Conservation (phyloP, 2,113 vertebrate species). For the Rhea americana region DNA sequence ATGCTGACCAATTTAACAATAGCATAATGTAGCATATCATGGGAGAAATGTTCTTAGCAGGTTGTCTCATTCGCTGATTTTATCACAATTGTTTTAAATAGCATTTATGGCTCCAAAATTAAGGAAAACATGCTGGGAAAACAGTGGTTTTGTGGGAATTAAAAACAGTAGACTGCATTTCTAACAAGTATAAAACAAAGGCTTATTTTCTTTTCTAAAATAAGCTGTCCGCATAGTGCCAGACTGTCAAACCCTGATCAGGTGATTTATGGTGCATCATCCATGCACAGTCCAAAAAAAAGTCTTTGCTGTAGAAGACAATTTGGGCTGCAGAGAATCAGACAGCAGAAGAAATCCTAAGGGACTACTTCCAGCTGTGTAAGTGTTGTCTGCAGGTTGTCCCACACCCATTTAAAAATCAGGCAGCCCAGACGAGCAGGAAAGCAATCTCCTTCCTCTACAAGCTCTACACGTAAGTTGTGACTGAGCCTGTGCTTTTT, state of each 20-base stretch:
- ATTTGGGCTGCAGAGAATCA: background rate
- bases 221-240: background rate
- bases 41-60: background rate
- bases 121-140: background rate
- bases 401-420: background rate
- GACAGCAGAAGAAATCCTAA: background rate
- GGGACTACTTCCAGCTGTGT: background rate
- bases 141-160: background rate
- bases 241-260: background rate
- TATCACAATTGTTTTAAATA: background rate
- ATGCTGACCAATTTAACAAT: background rate
- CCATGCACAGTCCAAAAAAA: background rate
- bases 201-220: background rate
- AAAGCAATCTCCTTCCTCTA: fast-evolving
- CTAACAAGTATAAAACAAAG: background rate
- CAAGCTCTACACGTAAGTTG: background rate
- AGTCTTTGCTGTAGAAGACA: background rate
- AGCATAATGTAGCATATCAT: background rate
- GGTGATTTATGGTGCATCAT: background rate
- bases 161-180: background rate
- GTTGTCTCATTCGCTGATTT: background rate
- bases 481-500: background rate
- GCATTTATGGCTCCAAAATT: background rate
- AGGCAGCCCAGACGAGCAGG: background rate
- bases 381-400: background rate